Base-by-base conservation (phyloP, 2,797 vertebrate genomes). In the Sebastes glaucus region DNA sequence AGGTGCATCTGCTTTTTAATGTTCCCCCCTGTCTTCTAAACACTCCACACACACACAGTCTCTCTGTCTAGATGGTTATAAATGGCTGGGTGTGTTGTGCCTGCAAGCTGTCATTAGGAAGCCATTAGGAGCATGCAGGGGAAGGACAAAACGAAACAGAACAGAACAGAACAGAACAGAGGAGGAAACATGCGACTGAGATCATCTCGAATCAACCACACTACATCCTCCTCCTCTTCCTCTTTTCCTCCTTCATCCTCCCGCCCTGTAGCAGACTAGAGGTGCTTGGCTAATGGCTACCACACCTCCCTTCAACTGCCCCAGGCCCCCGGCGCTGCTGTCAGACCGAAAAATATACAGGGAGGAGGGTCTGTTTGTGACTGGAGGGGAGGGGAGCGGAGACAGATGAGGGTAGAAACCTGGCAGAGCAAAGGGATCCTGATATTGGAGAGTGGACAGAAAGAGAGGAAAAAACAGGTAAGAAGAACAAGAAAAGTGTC, bases 31-130 rank as follows among this genome's bases (percentile, higher is more conserved):
- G 67, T 89, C 55, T 81, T 77, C 82, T 85, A 81, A 90, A 91
- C 78, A 85, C 76, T 83, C 71, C 70, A 65, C 68, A 79, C 70
- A 81, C 78, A 71, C 77, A 3, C 76, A 80, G 78, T 75, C 74
- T 80, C 76, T 77, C 83, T 90, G 88, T 92, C 89, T 85, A 67
- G 86, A 87, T 93, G 81, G 88, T 91, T 93, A 92, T 93, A 94
- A 93, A 95, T 94, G 92, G 86, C 78, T 55, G 89, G 86, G 90
- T 93, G 86, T 93, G 89, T 87, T 86, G 74, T 93, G 94, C 94
- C 94, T 94, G 91, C 88, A 91, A 95, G 94, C 89, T 93, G 93
- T 94, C 92, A 94, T 95, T 95, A 94, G 93, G 88, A 94, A 93
- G 80, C 92, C 94, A 94, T 95, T 95, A 95, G 92, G 79, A 93